Evolutionary conservation across 2,888 invertebrate genomes (phyloP), one percentile per base, ranked within the genome.

Genomic region (Leptinotarsa juncta): DNA sequence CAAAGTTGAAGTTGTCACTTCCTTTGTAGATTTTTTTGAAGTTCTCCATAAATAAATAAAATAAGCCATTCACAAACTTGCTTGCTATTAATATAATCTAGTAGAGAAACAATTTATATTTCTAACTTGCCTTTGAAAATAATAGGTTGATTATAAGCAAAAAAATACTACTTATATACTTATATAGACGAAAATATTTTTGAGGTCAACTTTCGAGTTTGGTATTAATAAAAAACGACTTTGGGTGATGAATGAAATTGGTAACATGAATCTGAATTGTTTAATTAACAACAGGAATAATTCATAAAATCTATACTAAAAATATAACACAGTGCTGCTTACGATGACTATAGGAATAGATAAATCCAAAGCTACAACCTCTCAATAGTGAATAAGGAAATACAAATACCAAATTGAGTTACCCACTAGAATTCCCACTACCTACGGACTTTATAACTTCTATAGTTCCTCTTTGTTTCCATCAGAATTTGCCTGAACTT

Each of bases 241-340:
- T 42, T 42, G 10, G 42, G 16, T 16, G 53, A 16, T 57, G 14
- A 57, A 57, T 57, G 57, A 57, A 20, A 57, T 12, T 20, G 7
- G 20, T 23, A 53, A 53, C 12, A 57, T 20, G 18, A 57, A 57
- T 18, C 23, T 20, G 57, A 14, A 57, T 12, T 57, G 14, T 14
- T 62, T 62, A 72, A 66, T 51, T n/a, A 57, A 20, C 14, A 57
- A 72, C 73, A 83, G 82, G 82, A 84, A 83, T 83, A 83, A 84
- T 81, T 79, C 76, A 82, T 82, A 84, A 83, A 84, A 82, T 81
- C 80, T 83, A 81, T 78, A 75, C 81, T 82, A 82, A 80, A 82
- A 82, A 80, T 80, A 82, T 83, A 84, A 83, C 83, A 84, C 85
- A 84, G 83, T 83, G 83, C 81, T 83, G 83, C 62, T 62, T 62